Conservation (phyloP, 2,888 invertebrate genomes). For the Drosophila lutescens region DNA sequence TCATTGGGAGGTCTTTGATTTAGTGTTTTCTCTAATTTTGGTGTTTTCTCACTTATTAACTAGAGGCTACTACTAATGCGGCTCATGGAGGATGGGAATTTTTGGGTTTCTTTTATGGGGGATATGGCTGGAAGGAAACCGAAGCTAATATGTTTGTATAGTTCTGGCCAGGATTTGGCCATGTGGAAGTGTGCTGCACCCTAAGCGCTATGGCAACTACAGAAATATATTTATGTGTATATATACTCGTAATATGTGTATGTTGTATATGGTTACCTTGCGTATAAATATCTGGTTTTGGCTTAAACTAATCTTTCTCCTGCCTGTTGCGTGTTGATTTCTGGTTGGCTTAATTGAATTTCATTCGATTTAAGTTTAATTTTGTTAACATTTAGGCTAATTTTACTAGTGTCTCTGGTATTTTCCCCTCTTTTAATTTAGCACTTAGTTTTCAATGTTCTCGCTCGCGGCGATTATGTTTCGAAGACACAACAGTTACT, state of each 20-base stretch:
- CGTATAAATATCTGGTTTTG: conserved; percentile 20
- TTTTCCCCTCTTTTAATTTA: conserved; percentile 52
- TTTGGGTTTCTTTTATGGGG: conserved; percentile 5
- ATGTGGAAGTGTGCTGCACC: conserved; percentile 44
- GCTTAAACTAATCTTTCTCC: conserved; percentile 28
- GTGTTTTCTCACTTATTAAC: conserved; percentile 42
- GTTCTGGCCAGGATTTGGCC: conserved; percentile 44
- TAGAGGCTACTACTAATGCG: conserved; percentile 27
- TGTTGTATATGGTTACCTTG: conserved; percentile 30
- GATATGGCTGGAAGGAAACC: conserved; percentile 63
- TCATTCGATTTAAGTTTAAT: conserved; percentile 55
- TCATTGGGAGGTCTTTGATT: conserved; percentile 77
- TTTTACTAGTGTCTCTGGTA: conserved; percentile 60
- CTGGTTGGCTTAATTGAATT: conserved; percentile 61
- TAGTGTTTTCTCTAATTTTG: conserved; percentile 52
- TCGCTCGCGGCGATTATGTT: conserved; percentile 60
- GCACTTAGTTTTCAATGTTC: conserved; percentile 73
- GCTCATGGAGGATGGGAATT: conserved; percentile 2
- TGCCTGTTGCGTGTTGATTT: conserved; percentile 25
- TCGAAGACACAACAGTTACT: conserved; percentile 85
- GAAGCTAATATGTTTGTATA: conserved; percentile 46
- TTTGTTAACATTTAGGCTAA: conserved; percentile 57
- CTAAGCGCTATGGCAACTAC: conserved; percentile 54
- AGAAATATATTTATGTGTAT: conserved; percentile 42
- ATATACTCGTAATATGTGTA: conserved; percentile 30